Conservation (phyloP, 2,797 vertebrate species). For the Notolepis coatsorum region DNA sequence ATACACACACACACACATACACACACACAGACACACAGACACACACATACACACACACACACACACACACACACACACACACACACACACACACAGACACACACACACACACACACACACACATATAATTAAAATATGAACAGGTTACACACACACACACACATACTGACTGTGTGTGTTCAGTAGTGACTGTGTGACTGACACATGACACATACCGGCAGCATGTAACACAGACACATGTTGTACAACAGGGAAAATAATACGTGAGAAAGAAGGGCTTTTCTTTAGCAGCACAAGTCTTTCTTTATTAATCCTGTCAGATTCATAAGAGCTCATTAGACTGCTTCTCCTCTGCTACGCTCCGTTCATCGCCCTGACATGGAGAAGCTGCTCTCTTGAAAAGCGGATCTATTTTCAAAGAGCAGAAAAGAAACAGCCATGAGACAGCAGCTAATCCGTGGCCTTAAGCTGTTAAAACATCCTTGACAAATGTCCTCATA, state of each 20-base stretch:
- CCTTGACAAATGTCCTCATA: slow-evolving; percentile 69
- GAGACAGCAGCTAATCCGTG: slow-evolving; percentile 42
- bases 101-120: not conserved
- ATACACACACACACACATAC: slow-evolving; percentile 49
- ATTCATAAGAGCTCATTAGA: slow-evolving; percentile 53
- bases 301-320: slow-evolving; percentile 54
- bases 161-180: slow-evolving; percentile 40
- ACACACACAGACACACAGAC: slow-evolving; percentile 53
- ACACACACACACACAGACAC: slow-evolving; percentile 6
- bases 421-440: slow-evolving; percentile 34
- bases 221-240: slow-evolving; percentile 19
- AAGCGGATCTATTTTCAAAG: slow-evolving; percentile 48
- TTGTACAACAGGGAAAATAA: not conserved
- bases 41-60: slow-evolving; percentile 28
- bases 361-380: slow-evolving; percentile 53
- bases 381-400: slow-evolving; percentile 57
- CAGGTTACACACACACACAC: slow-evolving; percentile 26
- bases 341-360: slow-evolving; percentile 50
- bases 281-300: slow-evolving; percentile 44
- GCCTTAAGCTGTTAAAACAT: slow-evolving; percentile 62
- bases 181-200: slow-evolving; percentile 41
- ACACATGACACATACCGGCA: too few species aligned
- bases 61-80: slow-evolving; percentile 41
- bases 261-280: too few species aligned
- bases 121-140: not conserved